Percentiles rank a stretch among this genome's conserved stretches.
Conservation (phyloP, 2,797 vertebrate species). For the Silurus aristotelis region DNA sequence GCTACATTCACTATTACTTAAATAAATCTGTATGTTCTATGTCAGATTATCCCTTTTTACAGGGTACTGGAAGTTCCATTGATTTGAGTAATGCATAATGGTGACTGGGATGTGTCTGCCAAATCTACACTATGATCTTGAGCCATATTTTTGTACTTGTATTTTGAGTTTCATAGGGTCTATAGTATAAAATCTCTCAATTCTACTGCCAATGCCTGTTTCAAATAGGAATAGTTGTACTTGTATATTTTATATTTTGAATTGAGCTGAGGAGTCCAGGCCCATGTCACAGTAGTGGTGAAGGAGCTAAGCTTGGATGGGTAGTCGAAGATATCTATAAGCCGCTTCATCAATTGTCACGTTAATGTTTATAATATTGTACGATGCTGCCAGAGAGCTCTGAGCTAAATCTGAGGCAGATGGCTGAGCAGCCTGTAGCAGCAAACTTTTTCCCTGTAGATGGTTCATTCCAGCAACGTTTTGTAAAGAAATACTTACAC, state of each 20-base stretch:
- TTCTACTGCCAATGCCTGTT: not conserved
- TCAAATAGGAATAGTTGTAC: not conserved
- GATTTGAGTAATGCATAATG: not conserved
- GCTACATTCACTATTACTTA: too few species aligned
- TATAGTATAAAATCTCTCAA: not conserved
- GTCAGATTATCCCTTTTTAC: not conserved
- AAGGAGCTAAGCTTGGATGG: constrained; percentile 48
- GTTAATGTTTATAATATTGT: constrained; percentile 58
- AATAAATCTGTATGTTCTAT: not conserved
- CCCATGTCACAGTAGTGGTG: not conserved
- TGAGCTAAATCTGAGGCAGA: constrained; percentile 67
- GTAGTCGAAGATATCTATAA: constrained; percentile 54
- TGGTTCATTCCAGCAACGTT: constrained; percentile 51
- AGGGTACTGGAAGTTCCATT: too few species aligned
- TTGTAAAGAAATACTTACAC: constrained; percentile 45
- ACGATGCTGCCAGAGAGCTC: constrained; percentile 60
- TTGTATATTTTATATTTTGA: not conserved
- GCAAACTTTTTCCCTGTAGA: constrained; percentile 59
- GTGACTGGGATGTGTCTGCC: not conserved
- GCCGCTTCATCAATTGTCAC: constrained; percentile 62
- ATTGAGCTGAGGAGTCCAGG: not conserved
- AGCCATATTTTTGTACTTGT: not conserved
- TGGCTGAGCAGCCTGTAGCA: constrained; percentile 64
- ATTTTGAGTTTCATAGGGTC: not conserved
- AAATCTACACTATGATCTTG: not conserved